phyloP scores from a whole-genome alignment of 23 tunicate species.

The Trididemnum nubilum region DNA sequence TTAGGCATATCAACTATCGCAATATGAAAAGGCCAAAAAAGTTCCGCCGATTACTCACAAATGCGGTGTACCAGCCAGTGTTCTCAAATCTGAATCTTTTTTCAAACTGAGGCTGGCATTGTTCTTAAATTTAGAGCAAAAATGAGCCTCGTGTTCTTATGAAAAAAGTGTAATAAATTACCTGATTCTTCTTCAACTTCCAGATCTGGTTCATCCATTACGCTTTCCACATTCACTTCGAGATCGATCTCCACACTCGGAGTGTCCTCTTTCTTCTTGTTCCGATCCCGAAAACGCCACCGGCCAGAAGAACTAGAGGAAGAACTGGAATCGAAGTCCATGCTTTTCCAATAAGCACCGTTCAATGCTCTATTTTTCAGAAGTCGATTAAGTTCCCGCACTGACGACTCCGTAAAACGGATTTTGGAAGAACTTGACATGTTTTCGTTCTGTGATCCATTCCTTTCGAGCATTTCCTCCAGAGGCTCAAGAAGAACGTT shows the following conservation, averaged over 20 bases:
- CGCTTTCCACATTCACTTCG: conserved; percentile 1
- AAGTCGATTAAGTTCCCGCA: conserved; percentile 23
- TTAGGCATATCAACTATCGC: too few species aligned
- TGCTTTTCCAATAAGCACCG: conserved; percentile 33
- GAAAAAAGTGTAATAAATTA: too few species aligned
- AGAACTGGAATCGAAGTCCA: background rate
- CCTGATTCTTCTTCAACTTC: too few species aligned
- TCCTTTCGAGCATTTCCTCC: conserved; percentile 11
- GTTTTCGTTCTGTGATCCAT: background rate
- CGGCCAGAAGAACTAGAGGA: background rate
- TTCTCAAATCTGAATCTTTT: too few species aligned
- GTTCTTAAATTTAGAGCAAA: too few species aligned
- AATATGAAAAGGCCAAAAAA: too few species aligned
- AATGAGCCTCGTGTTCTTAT: too few species aligned
- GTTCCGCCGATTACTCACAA: too few species aligned
- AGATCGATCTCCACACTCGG: background rate
- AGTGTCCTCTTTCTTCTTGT: background rate
- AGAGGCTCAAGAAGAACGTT: conserved; percentile 26
- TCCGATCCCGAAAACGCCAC: conserved; percentile 1
- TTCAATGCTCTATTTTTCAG: conserved; percentile 31
- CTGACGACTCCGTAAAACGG: conserved; percentile 10
- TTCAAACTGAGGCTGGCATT: too few species aligned
- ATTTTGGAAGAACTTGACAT: background rate
- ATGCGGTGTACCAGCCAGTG: too few species aligned
- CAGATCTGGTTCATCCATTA: background rate